Percentiles rank a stretch among this genome's conserved stretches.
Conservation (phyloP, 2,113 vertebrate species). For the Megaceryle maxima region DNA sequence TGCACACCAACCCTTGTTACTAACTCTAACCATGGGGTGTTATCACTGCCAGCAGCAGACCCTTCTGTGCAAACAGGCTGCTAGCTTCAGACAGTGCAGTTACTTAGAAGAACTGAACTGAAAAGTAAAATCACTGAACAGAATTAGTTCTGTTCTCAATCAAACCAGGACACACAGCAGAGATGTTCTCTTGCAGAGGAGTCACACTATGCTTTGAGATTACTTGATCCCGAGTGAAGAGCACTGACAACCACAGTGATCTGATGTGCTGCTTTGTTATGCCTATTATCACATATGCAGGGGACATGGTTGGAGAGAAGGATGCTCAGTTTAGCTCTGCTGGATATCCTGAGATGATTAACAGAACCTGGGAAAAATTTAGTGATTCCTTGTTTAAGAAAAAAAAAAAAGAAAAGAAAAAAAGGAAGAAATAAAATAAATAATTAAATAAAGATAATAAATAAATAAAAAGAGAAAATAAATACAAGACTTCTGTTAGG, state of each 20-base stretch:
- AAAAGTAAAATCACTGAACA: no score
- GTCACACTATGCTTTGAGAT: rapidly evolving
- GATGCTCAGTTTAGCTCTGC: neutral
- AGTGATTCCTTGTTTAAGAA: neutral
- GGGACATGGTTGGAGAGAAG: neutral
- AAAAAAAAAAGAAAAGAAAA: no score
- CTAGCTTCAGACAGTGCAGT: no score
- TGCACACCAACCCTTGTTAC: no score
- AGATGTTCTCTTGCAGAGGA: neutral
- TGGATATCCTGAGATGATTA: neutral
- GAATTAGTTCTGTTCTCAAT: no score
- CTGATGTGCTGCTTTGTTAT: neutral
- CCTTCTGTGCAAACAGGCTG: no score
- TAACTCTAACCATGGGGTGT: no score
- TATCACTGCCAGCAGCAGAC: no score
- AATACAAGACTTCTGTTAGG: neutral
- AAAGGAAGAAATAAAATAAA: no score
- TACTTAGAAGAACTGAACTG: no score
- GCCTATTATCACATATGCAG: neutral
- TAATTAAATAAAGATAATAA: no score
- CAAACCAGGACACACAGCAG: neutral
- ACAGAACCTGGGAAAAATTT: neutral
- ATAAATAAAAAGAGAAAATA: no score
- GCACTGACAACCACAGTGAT: neutral
- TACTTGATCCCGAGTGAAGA: neutral